phyloP scores from a whole-genome alignment of 2,888 invertebrate species.

The Carabus problematicus region DNA sequence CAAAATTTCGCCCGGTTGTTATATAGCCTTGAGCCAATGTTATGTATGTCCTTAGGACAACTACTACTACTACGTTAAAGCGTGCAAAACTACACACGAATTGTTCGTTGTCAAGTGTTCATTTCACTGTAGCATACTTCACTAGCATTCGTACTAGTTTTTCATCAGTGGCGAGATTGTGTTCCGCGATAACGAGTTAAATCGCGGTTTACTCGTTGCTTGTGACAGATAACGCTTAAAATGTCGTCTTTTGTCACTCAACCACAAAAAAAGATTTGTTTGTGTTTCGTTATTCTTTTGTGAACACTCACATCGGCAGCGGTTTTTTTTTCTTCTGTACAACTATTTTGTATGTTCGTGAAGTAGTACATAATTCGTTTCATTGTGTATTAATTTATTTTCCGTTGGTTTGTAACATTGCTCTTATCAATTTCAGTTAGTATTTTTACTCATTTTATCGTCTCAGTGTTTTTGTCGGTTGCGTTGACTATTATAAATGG shows the following conservation, averaged over 20 bases:
- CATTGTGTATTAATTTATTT: too few relatives aligned
- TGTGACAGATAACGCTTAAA: constrained; percentile 35
- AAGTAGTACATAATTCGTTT: neutral
- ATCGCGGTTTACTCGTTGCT: constrained; percentile 27
- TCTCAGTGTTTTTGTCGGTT: neutral
- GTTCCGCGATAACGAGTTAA: constrained; percentile 24
- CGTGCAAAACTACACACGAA: constrained; percentile 26
- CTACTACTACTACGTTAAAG: constrained; percentile 1
- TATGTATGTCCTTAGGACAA: constrained; percentile 27
- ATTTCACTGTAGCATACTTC: constrained; percentile 13
- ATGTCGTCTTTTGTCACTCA: constrained; percentile 33
- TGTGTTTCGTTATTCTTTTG: constrained; percentile 17
- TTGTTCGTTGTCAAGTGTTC: constrained; percentile 31
- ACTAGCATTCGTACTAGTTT: constrained; percentile 11
- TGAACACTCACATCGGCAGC: neutral
- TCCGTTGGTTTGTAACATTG: too few relatives aligned
- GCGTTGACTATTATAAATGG: constrained; percentile 6
- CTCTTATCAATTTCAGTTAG: too few relatives aligned
- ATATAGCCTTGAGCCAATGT: constrained; percentile 31
- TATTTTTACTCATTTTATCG: too few relatives aligned
- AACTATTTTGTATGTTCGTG: neutral
- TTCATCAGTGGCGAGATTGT: constrained; percentile 15
- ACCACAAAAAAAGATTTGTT: constrained; percentile 21
- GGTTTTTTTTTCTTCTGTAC: neutral
- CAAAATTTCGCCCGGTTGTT: constrained; percentile 37